Evolutionary conservation across 2,797 vertebrate genomes (phyloP), one percentile per base, ranked within the genome.

Genomic region (Lepilemur septentrionalis): DNA sequence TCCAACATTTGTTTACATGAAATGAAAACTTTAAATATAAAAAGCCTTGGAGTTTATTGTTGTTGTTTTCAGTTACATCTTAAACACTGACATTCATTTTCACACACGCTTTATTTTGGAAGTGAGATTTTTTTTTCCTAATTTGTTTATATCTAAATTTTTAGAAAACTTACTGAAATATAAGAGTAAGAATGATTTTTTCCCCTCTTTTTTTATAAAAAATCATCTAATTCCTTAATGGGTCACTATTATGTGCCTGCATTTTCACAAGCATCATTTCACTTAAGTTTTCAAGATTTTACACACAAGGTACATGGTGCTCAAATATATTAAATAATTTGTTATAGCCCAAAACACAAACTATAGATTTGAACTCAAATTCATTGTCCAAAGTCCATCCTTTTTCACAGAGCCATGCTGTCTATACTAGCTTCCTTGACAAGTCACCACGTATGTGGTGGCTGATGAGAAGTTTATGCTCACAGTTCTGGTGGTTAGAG

Each of bases 391-490:
- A 65, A 75, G 81, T 50, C n/a, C 38, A 9, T 14, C 20, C 15
- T 35, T 46, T 59, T 22, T n/a, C 7, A 15, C 5, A 12, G n/a
- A 15, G 8, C n/a, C 55, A 7, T 17, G 25, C 12, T 76, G 2
- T 10, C 23, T 43, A 20, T 6, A 20, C 13, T 15, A 18, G 50
- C 35, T 43, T 55, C 30, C 38, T 48, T 43, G 2, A 46, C 46
- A 43, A 20, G 14, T 32, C 0, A 15, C 80, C 7, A 0, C 23
- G 1, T 3, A 0, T 4, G 20, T 78, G 28, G 41, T 28, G 15
- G 3, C 79, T 55, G 22, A 43, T 13, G 32, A 12, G 46, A 20
- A 32, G 1, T 18, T 18, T 67, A 7, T 30, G 15, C 23, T 65
- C 32, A 17, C 4, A n/a, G 3, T 22, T 46, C 22, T 48, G 11